Conservation (phyloP, 2,888 invertebrate genomes). For the Sabellastarte sp. region DNA sequence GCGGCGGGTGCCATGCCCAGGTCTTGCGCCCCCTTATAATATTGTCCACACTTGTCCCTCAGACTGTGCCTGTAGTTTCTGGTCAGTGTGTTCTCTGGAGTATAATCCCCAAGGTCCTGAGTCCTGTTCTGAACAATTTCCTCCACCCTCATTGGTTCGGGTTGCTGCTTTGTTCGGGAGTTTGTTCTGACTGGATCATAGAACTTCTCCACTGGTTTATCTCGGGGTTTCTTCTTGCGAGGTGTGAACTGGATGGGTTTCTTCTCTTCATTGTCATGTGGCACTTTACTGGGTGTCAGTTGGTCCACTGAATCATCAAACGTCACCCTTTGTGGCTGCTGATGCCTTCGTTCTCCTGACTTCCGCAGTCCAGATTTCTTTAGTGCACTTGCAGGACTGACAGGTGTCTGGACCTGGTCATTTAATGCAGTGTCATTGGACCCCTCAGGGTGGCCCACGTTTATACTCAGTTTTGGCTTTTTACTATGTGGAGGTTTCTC, state of each 20-base stretch:
- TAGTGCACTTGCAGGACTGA: constrained; percentile 7
- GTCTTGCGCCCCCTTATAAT: constrained; percentile 18
- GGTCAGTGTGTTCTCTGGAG: constrained; percentile 26
- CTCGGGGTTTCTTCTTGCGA: background rate
- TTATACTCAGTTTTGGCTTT: background rate
- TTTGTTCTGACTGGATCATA: background rate
- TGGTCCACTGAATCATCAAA: constrained; percentile 40
- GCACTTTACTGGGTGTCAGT: background rate
- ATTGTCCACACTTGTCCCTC: constrained; percentile 37
- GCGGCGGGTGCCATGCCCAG: constrained; percentile 14
- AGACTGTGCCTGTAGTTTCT: constrained; percentile 39
- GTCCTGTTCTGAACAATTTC: background rate
- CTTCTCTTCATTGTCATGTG: background rate
- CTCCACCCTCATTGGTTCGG: background rate
- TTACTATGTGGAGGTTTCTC: background rate
- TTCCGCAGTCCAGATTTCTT: constrained; percentile 8
- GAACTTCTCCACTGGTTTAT: background rate
- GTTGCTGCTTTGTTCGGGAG: too few relatives aligned
- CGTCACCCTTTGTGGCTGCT: constrained; percentile 40
- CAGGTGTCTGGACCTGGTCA: constrained; percentile 2
- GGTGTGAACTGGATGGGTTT: background rate
- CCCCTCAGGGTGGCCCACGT: background rate
- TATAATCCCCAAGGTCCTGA: constrained; percentile 1
- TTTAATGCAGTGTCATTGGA: too few relatives aligned
- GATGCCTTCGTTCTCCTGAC: background rate